Evolutionary conservation across 2,113 vertebrate species (phyloP).

Genomic region (Argyrosomus japonicus): DNA sequence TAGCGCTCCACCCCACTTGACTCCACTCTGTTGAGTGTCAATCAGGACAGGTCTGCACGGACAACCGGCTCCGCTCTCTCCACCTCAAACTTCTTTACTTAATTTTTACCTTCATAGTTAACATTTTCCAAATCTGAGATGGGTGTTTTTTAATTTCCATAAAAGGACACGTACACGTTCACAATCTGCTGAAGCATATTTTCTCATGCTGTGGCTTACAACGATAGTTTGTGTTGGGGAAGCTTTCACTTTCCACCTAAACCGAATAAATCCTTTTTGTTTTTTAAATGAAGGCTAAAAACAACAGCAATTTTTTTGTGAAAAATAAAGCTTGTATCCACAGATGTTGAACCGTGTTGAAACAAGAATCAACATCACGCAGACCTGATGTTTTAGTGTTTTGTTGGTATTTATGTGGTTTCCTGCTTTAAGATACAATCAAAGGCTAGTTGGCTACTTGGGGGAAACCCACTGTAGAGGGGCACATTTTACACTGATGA

Average conservation of each 20-base stretch:
- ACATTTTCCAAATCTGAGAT: neutral
- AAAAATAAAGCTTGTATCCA: neutral
- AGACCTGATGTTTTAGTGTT: neutral
- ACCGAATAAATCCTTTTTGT: neutral
- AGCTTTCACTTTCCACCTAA: neutral
- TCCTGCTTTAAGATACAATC: neutral
- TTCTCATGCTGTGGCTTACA: neutral
- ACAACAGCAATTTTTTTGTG: neutral
- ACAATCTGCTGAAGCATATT: neutral
- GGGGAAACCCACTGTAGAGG: neutral
- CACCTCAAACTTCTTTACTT: conserved; percentile 15
- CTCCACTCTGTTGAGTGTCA: conserved; percentile 64
- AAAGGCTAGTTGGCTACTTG: neutral
- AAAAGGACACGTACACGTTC: neutral
- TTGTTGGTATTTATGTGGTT: neutral
- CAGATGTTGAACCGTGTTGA: neutral
- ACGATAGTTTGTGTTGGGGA: neutral
- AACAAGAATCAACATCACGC: neutral
- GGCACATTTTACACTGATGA: neutral
- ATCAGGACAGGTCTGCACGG: conserved; percentile 43
- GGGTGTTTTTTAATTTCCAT: neutral
- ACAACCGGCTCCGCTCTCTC: conserved; percentile 4
- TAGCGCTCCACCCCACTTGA: conserved; percentile 66
- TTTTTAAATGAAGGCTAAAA: neutral
- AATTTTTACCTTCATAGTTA: neutral